A percentile compares a stretch with the other conserved stretches of the same genome.
Evolutionary conservation across 2,888 invertebrate species (phyloP).

Genomic region (Dascillus cervinus): DNA sequence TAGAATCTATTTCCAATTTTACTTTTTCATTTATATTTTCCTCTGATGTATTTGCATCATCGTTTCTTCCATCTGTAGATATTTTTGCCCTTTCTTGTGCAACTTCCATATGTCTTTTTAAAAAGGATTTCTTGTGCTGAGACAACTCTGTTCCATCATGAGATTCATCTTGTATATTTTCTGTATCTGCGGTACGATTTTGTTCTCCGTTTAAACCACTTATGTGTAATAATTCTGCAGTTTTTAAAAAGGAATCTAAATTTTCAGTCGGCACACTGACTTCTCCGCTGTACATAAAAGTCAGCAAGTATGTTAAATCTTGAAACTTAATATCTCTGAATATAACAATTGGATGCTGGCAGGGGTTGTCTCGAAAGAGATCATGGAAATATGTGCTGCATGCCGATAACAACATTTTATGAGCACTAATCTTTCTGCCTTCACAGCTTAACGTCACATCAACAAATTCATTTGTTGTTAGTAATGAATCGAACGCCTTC

Average conservation of each 20-base stretch:
- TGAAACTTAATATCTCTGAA: conserved; percentile 57
- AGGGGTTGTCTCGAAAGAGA: conserved; percentile 53
- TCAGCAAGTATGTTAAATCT: conserved; percentile 55
- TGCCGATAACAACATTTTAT: conserved; percentile 76
- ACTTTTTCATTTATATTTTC: no score
- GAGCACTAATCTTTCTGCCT: conserved; percentile 74
- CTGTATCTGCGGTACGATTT: no score
- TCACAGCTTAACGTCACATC: conserved; percentile 83
- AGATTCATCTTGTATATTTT: no score
- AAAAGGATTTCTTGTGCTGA: no score
- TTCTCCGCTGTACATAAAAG: conserved; percentile 64
- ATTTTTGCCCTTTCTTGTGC: neutral
- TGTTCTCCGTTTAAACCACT: conserved; percentile 44
- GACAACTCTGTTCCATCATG: no score
- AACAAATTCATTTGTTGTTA: conserved; percentile 61
- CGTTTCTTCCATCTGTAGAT: no score
- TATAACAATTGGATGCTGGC: conserved; percentile 62
- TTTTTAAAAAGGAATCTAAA: conserved; percentile 54
- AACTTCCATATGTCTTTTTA: neutral
- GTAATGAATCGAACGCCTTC: conserved; percentile 69
- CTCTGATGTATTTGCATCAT: no score
- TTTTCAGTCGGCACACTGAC: conserved; percentile 59
- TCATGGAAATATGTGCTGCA: conserved; percentile 69
- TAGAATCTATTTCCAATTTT: neutral
- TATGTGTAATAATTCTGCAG: conserved; percentile 56